Evolutionary conservation across 2,113 vertebrate species (phyloP).

Genomic region (Carassius gibelio): DNA sequence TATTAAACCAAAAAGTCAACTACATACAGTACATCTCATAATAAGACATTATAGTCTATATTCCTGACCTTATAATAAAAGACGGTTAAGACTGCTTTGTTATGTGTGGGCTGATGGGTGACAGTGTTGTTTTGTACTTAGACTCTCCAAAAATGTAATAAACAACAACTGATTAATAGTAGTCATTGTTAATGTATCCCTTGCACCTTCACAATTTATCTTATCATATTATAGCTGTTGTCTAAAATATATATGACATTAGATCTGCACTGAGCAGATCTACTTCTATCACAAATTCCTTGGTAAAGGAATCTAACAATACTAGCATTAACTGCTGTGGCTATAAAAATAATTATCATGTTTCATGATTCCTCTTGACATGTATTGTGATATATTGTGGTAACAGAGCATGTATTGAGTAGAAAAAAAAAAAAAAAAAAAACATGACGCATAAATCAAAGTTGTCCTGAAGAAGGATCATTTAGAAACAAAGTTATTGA

Average conservation of each 20-base stretch:
- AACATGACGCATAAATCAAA: background rate
- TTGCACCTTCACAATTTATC: background rate
- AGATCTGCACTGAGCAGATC: background rate
- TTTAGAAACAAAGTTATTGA: background rate
- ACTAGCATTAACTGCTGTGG: background rate
- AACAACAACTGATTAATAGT: background rate
- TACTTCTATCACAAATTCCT: background rate
- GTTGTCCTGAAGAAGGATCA: background rate
- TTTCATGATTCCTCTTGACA: background rate
- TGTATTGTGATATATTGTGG: too few species aligned
- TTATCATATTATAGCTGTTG: background rate
- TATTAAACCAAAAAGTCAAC: constrained; percentile 10
- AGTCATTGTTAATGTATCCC: background rate
- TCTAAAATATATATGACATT: background rate
- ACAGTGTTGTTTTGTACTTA: background rate
- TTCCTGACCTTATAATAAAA: background rate
- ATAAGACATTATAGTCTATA: background rate
- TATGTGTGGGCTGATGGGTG: background rate
- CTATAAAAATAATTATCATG: background rate
- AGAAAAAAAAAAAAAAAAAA: background rate
- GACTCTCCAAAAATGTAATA: constrained; percentile 1
- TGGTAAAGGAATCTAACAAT: background rate
- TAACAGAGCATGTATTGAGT: background rate
- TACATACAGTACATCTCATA: background rate
- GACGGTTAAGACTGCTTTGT: background rate